A percentile compares a stretch with the other conserved stretches of the same genome.
These are phyloP conservation scores for Sarcophaga subvicina DNA, from an alignment of 2,888 invertebrate species.

Conservation along the genomic window DNA sequence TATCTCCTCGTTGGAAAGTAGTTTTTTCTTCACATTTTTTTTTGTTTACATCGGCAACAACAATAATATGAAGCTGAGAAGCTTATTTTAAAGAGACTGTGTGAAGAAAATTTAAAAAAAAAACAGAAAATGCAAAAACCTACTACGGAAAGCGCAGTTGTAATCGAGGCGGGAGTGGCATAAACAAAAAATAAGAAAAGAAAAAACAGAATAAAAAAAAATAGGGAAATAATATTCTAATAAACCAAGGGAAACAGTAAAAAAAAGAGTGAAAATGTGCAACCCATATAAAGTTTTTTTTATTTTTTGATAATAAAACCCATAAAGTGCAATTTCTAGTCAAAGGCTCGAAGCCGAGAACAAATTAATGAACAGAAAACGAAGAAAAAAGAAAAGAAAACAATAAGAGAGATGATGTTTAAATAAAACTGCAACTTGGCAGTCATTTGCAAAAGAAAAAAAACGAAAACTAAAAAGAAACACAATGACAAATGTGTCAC, in stretches of 20 bases:
- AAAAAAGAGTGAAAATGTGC: slow-evolving; percentile 48
- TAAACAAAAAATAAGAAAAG: slow-evolving; percentile 50
- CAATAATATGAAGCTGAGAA: slow-evolving; percentile 6
- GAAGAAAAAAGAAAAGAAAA: not conserved
- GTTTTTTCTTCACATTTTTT: slow-evolving; percentile 17
- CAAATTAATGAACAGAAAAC: not conserved
- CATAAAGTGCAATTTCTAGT: slow-evolving; percentile 40
- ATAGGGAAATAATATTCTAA: slow-evolving; percentile 29
- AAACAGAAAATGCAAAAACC: slow-evolving; percentile 16
- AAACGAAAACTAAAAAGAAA: not conserved
- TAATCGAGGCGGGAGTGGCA: slow-evolving; percentile 67
- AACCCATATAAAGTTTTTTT: slow-evolving; percentile 36
- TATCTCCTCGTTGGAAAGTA: slow-evolving; percentile 62
- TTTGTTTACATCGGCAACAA: slow-evolving; percentile 47
- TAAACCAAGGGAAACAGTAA: slow-evolving; percentile 22
- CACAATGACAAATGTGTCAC: slow-evolving; percentile 33
- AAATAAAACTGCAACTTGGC: no score
- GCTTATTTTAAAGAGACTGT: slow-evolving; percentile 39
- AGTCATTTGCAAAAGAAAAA: not conserved
- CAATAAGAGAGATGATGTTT: no score
- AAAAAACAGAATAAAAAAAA: slow-evolving; percentile 11
- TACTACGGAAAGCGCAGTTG: slow-evolving; percentile 55
- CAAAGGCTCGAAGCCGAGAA: not conserved
- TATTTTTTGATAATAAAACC: slow-evolving; percentile 33
- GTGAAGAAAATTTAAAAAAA: no score